phyloP scores from a whole-genome alignment of 2,888 invertebrate species.

The Agrochola lota region DNA sequence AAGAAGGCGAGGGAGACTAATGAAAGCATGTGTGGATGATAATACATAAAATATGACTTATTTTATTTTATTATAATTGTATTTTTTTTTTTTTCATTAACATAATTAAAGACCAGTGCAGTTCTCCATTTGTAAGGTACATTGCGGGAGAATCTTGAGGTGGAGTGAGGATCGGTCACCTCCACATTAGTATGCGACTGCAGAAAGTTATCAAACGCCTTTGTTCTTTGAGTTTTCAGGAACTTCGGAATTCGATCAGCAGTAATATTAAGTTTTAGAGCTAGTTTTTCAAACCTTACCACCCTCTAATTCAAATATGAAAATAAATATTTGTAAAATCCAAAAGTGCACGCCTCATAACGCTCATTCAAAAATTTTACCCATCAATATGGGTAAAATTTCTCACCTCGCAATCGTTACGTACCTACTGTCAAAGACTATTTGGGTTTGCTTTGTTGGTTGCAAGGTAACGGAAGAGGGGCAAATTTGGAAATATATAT shows the following conservation, averaged over 20 bases:
- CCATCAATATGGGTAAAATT: too few relatives aligned
- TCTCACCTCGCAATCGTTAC: too few relatives aligned
- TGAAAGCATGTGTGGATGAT: too few relatives aligned
- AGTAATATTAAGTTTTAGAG: conserved; percentile 93
- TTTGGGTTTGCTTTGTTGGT: too few relatives aligned
- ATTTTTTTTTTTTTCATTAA: conserved; percentile 92
- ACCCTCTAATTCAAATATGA: conserved; percentile 8
- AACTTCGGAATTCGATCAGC: conserved; percentile 93
- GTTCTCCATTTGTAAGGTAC: conserved; percentile 96
- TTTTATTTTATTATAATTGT: conserved; percentile 76
- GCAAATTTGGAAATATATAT: too few relatives aligned
- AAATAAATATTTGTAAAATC: too few relatives aligned
- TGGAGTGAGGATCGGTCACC: conserved; percentile 94
- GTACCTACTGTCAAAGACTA: too few relatives aligned
- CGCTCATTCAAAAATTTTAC: too few relatives aligned
- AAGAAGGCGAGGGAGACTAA: too few relatives aligned
- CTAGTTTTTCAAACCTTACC: conserved; percentile 94
- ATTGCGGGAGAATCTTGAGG: conserved; percentile 94
- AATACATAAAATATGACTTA: too few relatives aligned
- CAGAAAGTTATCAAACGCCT: conserved; percentile 93
- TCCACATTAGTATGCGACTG: conserved; percentile 95
- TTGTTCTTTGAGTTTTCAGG: conserved; percentile 92
- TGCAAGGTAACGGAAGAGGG: too few relatives aligned
- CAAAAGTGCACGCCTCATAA: too few relatives aligned
- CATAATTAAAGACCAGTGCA: conserved; percentile 93